Evolutionary conservation across 1,140 invertebrate genomes (phyloP), one percentile per base, ranked within the genome.

Genomic region (Nilaparvata lugens): DNA sequence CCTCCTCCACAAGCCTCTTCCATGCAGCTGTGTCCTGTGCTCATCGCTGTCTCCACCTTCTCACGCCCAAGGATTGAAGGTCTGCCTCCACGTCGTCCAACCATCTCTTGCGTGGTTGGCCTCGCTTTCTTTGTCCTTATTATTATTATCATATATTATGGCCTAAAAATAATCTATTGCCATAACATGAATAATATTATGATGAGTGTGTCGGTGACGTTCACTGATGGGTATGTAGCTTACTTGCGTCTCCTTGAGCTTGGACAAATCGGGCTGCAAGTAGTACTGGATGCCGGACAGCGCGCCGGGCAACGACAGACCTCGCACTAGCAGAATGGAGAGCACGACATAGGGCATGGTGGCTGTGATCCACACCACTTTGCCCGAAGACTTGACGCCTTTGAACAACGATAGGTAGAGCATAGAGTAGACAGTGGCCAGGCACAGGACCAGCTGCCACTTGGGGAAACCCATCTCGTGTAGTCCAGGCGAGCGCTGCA

Each of bases 341-440:
- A 91, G 73, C 14, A 91, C 85, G 19, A 89, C 79, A 67, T 89
- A 91, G 0, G 87, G 87, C 75, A 88, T 82, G 0, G 86, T 89
- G 3, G 88, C 87, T 1, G 88, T 91, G 60, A 86, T 80, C 86
- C 87, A 91, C 9, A 91, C 87, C 23, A 90, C 86, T 75, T 88
- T 85, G 82, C 91, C 91, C 53, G 90, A 91, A 52, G 88, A 91
- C 66, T 89, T 88, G 16, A 93, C 91, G 7, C 90, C 90, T 76
- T 90, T 91, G 76, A 88, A 91, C 5, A 91, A 76, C 4, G 86
- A 88, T 61, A 91, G 80, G 69, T 90, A 90, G 14, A 89, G 80
- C 65, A 88, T 88, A 45, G 83, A 73, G 71, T 90, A 91, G 24
- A 90, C 86, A 2, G 82, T 69, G 2, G 86, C 77, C 13, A 89